Evolutionary conservation across 2,797 vertebrate species (phyloP).

Genomic region (Sylvia borin): DNA sequence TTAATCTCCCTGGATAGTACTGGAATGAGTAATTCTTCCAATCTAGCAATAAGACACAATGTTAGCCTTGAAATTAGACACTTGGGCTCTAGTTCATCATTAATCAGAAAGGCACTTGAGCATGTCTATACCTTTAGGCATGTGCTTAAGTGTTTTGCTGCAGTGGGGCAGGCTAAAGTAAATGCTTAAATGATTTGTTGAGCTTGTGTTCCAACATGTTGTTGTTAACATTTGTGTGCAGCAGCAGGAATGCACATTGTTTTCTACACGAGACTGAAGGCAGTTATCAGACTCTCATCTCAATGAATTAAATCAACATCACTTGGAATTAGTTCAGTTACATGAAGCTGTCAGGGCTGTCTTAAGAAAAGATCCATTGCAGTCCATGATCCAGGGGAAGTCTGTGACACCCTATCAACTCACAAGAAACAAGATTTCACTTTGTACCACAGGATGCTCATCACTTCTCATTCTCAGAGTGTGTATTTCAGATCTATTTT

Average conservation of each 20-base stretch:
- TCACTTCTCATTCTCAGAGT: background rate
- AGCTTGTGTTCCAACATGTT: background rate
- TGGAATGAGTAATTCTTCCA: conserved; percentile 38
- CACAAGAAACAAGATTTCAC: background rate
- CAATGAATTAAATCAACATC: conserved; percentile 30
- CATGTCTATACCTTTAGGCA: conserved; percentile 39
- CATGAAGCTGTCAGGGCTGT: background rate
- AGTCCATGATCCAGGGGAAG: background rate
- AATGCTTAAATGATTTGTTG: background rate
- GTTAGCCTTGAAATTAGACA: conserved; percentile 51
- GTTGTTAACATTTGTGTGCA: background rate
- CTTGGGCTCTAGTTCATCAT: conserved; percentile 23
- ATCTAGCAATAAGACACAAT: conserved; percentile 22
- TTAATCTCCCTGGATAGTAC: conserved; percentile 5
- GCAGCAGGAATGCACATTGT: background rate
- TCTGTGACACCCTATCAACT: background rate
- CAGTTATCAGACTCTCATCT: conserved; percentile 8
- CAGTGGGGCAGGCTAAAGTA: conserved; percentile 16
- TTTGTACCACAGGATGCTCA: background rate
- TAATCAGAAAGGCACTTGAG: conserved; percentile 47
- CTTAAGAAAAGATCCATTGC: background rate
- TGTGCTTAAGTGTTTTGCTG: conserved; percentile 30
- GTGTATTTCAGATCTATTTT: background rate
- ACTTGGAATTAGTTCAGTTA: background rate
- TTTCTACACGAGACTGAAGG: background rate